phyloP scores from a whole-genome alignment of 2,797 vertebrate species.

The Gallinago solitaria region DNA sequence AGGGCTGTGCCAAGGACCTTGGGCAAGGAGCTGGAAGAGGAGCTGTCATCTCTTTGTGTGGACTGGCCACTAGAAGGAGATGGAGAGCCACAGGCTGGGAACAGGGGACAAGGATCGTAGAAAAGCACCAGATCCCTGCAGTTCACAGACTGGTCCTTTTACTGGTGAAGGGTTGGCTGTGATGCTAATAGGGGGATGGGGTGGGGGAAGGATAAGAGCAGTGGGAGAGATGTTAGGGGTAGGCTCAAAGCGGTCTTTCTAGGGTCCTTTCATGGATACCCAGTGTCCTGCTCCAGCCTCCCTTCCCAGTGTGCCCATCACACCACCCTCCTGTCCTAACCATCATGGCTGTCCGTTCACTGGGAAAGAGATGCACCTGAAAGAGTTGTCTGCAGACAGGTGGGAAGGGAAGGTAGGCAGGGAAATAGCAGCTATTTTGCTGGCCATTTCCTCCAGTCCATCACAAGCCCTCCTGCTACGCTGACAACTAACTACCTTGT shows the following conservation, averaged over 20 bases:
- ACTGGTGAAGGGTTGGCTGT: not conserved
- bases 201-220: not conserved
- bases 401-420: not conserved
- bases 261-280: not conserved
- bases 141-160: not conserved
- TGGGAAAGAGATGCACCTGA: too few species aligned
- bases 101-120: not conserved
- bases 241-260: not conserved
- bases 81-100: not conserved
- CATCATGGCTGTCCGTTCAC: not conserved
- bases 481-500: not conserved
- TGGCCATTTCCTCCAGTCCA: not conserved
- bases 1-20: not conserved
- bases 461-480: not conserved
- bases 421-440: not conserved
- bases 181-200: not conserved
- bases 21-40: not conserved
- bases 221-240: too few species aligned
- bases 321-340: not conserved
- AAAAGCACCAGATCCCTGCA: not conserved
- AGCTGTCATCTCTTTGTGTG: not conserved
- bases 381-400: not conserved
- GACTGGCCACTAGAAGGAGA: not conserved
- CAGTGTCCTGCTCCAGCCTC: not conserved
- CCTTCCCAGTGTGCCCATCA: not conserved